Percentiles rank a stretch among this genome's conserved stretches.
Evolutionary conservation across 2,113 vertebrate species (phyloP).

Genomic region (Picathartes gymnocephalus): DNA sequence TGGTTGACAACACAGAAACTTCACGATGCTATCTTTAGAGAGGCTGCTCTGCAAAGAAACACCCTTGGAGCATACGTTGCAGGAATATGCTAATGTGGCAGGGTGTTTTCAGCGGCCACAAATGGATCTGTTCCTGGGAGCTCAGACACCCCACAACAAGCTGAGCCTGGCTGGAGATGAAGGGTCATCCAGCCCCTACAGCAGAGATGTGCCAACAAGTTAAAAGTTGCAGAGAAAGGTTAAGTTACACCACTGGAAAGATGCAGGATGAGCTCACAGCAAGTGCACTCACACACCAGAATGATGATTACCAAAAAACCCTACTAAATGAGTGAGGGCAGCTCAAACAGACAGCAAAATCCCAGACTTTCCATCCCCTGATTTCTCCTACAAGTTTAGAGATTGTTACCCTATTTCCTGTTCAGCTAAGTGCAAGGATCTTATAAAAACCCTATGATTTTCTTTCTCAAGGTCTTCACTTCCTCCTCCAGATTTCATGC

Average conservation of each 20-base stretch:
- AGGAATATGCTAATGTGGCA: conserved; percentile 40
- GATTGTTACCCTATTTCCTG: background rate
- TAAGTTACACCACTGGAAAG: background rate
- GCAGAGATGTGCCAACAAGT: background rate
- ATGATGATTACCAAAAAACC: background rate
- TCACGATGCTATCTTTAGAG: conserved; percentile 61
- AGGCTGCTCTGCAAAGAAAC: conserved; percentile 51
- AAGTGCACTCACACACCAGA: background rate
- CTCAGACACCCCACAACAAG: background rate
- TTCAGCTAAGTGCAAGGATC: background rate
- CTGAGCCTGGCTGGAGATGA: background rate
- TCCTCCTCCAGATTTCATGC: background rate
- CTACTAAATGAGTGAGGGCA: background rate
- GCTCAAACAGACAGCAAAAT: background rate
- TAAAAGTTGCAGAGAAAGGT: background rate
- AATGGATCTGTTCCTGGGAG: background rate
- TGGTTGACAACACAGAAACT: conserved; percentile 65
- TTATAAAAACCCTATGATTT: background rate
- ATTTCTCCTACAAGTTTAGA: background rate
- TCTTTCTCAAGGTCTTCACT: background rate
- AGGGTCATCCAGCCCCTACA: background rate
- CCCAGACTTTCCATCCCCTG: background rate
- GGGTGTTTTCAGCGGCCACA: background rate
- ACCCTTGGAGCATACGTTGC: conserved; percentile 44
- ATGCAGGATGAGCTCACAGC: background rate